Conservation (phyloP, 2,113 vertebrate genomes). For the Barbus barbus region DNA sequence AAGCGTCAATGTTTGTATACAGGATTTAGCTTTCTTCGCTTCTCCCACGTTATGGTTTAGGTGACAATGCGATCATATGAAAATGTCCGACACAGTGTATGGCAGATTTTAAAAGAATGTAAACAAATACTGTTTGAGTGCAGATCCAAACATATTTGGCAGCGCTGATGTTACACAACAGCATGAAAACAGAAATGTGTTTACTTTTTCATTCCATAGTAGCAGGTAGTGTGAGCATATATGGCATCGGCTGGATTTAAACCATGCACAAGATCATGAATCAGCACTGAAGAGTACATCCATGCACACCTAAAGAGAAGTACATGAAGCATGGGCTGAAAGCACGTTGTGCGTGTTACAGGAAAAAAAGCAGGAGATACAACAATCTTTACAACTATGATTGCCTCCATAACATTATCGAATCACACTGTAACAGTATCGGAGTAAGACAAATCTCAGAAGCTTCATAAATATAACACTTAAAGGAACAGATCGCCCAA, state of each 20-base stretch:
- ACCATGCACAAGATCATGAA: slow-evolving; percentile 38
- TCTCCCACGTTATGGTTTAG: background rate
- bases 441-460: background rate
- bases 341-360: slow-evolving; percentile 24
- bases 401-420: background rate
- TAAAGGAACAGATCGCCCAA: background rate
- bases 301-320: slow-evolving; percentile 37
- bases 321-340: slow-evolving; percentile 24
- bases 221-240: slow-evolving; percentile 18
- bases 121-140: slow-evolving; percentile 36
- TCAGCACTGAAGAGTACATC: slow-evolving; percentile 1
- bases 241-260: slow-evolving; percentile 16
- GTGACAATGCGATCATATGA: background rate
- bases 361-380: background rate
- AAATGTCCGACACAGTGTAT: slow-evolving; percentile 25
- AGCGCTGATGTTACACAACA: background rate
- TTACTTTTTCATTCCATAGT: background rate
- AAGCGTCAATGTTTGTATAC: background rate
- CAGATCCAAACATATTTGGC: slow-evolving; percentile 43
- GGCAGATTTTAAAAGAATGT: slow-evolving; percentile 43
- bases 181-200: slow-evolving; percentile 25
- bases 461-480: background rate
- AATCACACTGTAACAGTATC: background rate
- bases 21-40: background rate
- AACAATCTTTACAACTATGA: background rate